phyloP scores from a whole-genome alignment of 1,140 invertebrate genomes.

The Vollenhovia emeryi region DNA sequence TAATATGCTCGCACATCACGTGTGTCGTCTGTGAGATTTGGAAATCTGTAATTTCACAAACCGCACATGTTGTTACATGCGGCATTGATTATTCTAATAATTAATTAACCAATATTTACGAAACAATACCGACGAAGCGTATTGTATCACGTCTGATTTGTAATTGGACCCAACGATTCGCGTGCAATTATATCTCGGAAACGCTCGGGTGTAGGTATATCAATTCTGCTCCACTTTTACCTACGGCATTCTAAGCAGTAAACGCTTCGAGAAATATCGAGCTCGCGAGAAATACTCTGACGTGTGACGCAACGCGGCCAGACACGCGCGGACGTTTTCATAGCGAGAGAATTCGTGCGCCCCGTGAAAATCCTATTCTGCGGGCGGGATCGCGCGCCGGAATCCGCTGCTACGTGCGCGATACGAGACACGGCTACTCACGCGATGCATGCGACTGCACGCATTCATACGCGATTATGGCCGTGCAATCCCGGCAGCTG shows the following conservation, averaged over 20 bases:
- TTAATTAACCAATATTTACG: constrained; percentile 1
- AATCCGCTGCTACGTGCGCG: constrained; percentile 12
- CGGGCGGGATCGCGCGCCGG: constrained; percentile 13
- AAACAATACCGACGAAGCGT: not conserved
- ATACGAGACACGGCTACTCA: constrained; percentile 23
- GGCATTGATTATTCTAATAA: not conserved
- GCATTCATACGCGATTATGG: constrained; percentile 81
- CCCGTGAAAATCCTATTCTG: constrained; percentile 32
- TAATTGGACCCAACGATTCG: not conserved
- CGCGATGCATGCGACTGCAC: constrained; percentile 41
- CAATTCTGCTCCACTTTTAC: not conserved
- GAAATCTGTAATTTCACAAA: not conserved
- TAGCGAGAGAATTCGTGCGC: constrained; percentile 17
- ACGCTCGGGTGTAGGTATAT: too few relatives aligned
- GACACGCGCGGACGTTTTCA: constrained; percentile 27
- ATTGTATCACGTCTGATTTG: not conserved
- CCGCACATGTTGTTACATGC: not conserved
- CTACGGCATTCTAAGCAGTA: not conserved
- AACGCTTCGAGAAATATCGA: not conserved
- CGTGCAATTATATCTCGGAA: not conserved
- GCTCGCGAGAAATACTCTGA: not conserved
- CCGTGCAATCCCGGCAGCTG: constrained; percentile 70
- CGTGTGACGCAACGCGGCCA: not conserved
- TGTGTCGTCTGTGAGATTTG: not conserved
- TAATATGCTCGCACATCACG: not conserved